Percentiles rank a stretch among this genome's conserved stretches.
phyloP scores from a whole-genome alignment of 2,888 invertebrate genomes.

The Drosophila mimica region DNA sequence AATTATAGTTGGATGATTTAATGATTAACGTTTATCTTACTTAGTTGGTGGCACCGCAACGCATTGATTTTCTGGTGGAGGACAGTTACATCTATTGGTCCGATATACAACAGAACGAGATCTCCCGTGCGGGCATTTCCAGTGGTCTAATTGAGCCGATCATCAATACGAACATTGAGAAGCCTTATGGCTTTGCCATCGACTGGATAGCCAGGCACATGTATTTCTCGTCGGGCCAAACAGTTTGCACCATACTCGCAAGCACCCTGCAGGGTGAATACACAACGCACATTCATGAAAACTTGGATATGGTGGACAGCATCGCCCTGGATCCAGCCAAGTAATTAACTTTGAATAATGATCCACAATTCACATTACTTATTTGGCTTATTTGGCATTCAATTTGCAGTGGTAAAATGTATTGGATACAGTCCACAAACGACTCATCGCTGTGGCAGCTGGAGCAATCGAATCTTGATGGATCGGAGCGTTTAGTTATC shows the following conservation, averaged over 20 bases:
- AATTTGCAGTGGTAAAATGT: conserved; percentile 86
- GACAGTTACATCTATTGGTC: conserved; percentile 91
- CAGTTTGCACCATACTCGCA: conserved; percentile 87
- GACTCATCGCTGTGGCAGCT: conserved; percentile 85
- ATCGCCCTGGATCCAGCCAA: conserved; percentile 90
- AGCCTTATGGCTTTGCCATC: conserved; percentile 89
- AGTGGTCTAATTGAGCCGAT: conserved; percentile 90
- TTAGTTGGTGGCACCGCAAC: conserved; percentile 89
- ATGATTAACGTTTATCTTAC: not conserved
- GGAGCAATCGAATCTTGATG: conserved; percentile 89
- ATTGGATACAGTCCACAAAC: conserved; percentile 86
- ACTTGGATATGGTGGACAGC: conserved; percentile 86
- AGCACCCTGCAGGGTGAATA: conserved; percentile 91
- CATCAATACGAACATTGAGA: conserved; percentile 88
- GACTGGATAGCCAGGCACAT: conserved; percentile 91
- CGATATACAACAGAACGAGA: conserved; percentile 90
- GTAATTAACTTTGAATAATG: conserved; percentile 64
- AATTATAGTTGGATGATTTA: not conserved
- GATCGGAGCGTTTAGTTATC: conserved; percentile 85
- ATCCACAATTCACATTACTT: not conserved
- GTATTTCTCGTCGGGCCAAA: conserved; percentile 87
- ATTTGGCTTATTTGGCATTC: not conserved
- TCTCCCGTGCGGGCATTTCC: conserved; percentile 89
- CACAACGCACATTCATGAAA: conserved; percentile 85
- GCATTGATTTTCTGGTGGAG: conserved; percentile 89